A percentile compares a stretch with the other conserved stretches of the same genome.
Evolutionary conservation across 1,140 invertebrate genomes (phyloP).

Genomic region (Charaxes varanes): DNA sequence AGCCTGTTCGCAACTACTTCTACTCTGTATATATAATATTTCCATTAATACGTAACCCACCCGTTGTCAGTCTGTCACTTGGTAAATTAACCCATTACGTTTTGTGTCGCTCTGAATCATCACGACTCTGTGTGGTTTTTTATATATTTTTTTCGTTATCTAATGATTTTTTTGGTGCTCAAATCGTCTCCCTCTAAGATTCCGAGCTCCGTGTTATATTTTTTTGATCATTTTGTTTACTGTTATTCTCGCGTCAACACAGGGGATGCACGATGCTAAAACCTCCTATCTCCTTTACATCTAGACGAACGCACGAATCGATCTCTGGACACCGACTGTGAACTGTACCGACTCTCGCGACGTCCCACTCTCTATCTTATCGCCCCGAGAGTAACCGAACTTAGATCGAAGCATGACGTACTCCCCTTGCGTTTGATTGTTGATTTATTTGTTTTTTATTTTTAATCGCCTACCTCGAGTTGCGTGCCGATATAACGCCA

Average conservation of each 20-base stretch:
- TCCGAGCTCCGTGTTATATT: constrained; percentile 55
- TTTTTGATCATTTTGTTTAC: constrained; percentile 39
- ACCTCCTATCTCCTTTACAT: constrained; percentile 50
- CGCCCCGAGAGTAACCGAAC: constrained; percentile 11
- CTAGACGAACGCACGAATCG: constrained; percentile 29
- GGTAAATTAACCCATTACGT: constrained; percentile 47
- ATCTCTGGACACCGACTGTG: constrained; percentile 17
- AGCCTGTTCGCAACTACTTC: constrained; percentile 21
- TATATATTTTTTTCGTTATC: constrained; percentile 16
- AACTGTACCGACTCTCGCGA: constrained; percentile 5
- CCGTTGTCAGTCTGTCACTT: constrained; percentile 48
- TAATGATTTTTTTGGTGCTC: constrained; percentile 40
- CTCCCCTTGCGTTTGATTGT: constrained; percentile 34
- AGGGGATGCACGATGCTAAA: constrained; percentile 71
- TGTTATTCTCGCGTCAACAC: constrained; percentile 62
- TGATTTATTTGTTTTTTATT: constrained; percentile 31
- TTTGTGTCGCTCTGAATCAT: constrained; percentile 42
- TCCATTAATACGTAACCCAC: constrained; percentile 44
- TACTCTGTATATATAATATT: constrained; percentile 49
- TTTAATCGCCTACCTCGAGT: constrained; percentile 27
- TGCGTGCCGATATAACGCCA: constrained; percentile 26
- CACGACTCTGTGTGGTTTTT: constrained; percentile 44
- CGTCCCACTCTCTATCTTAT: constrained; percentile 10
- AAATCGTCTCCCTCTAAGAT: constrained; percentile 66
- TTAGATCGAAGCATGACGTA: constrained; percentile 48